These are phyloP conservation scores for Argentina silus DNA, from an alignment of 2,797 vertebrate species.

Conservation along the genomic window DNA sequence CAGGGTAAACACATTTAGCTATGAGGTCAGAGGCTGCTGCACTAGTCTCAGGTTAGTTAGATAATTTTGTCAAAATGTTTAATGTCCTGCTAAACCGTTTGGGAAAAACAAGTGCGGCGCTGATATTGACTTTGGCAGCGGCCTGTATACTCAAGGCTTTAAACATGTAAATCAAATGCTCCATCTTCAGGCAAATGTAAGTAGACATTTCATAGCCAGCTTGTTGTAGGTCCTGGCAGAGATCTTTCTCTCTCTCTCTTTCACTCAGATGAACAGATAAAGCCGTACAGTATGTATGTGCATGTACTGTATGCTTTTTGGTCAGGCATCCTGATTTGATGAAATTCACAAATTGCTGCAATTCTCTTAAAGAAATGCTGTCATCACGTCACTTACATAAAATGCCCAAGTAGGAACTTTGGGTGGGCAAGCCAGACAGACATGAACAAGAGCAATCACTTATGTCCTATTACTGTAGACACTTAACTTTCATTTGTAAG, in stretches of 20 bases:
- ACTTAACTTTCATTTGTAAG: conserved; percentile 44
- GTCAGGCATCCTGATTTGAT: conserved; percentile 70
- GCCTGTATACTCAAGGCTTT: conserved; percentile 74
- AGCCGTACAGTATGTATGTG: conserved; percentile 47
- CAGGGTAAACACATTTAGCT: conserved; percentile 95
- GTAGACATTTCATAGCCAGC: conserved; percentile 78
- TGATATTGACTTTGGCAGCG: conserved; percentile 93
- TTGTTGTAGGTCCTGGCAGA: conserved; percentile 72
- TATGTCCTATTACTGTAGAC: conserved; percentile 26
- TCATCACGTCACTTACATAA: conserved; percentile 60
- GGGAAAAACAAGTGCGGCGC: conserved; percentile 87
- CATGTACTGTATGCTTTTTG: conserved; percentile 26
- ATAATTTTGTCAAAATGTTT: conserved; percentile 98
- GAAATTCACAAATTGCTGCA: conserved; percentile 65
- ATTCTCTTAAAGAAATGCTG: conserved; percentile 59
- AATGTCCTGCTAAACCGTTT: conserved; percentile 88
- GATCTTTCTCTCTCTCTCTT: conserved; percentile 33
- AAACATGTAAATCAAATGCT: conserved; percentile 86
- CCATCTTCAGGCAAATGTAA: conserved; percentile 80
- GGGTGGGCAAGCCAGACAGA: conserved; percentile 26
- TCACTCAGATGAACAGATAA: conserved; percentile 65
- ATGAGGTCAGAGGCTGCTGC: conserved; percentile 94
- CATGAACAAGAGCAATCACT: conserved; percentile 36
- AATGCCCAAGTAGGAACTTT: conserved; percentile 25
- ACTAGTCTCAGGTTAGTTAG: conserved; percentile 90